Base-by-base conservation (phyloP, 2,888 invertebrate genomes). In the Xestia rhomboidea region DNA sequence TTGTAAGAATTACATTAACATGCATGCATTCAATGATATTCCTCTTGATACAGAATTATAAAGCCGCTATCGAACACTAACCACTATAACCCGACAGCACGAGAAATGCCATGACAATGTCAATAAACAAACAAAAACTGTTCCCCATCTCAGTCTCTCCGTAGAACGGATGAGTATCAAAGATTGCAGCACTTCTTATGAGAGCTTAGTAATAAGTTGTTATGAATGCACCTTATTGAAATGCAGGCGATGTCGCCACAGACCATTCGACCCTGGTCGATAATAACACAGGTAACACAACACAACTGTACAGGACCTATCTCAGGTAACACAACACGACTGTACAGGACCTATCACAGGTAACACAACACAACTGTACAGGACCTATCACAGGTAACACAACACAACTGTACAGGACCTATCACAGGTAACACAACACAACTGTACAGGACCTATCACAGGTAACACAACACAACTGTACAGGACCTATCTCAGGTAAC, bases 131-230 rank as follows among this genome's bases (percentile, higher is more conserved):
- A 60, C 60, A 70, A 60, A 49, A 46, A 21, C 0, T 27, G 18
- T 41, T 10, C 24, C 21, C 2, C n/a, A 21, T 69, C 30, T 24
- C n/a, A 30, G 30, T 21, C 18, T 21, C 34, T 21, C 30, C n/a
- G 11, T 41, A 24, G 38, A 67, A 24, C 76, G 34, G 82, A 62
- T 67, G 60, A 64, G 13, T 64, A 49, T 30, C 62, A 41, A 51
- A 69, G 51, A 62, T 62, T 66, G 66, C 60, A 66, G 46, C 30
- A 69, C 41, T 80, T 77, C 78, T 83, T 83, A 44, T n/a, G 41
- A 41, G 2, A 64, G 60, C 38, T 24, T 24, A 44, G 41, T 27
- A 41, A 34, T 74, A 57, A 66, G 15, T 62, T 62, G 44, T 34
- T 44, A 73, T 44, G 60, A 34, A 44, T 72, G 81, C 41, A 44